Base-by-base conservation (phyloP, 2,888 invertebrate genomes). In the Pycnomerus fuliginosus region DNA sequence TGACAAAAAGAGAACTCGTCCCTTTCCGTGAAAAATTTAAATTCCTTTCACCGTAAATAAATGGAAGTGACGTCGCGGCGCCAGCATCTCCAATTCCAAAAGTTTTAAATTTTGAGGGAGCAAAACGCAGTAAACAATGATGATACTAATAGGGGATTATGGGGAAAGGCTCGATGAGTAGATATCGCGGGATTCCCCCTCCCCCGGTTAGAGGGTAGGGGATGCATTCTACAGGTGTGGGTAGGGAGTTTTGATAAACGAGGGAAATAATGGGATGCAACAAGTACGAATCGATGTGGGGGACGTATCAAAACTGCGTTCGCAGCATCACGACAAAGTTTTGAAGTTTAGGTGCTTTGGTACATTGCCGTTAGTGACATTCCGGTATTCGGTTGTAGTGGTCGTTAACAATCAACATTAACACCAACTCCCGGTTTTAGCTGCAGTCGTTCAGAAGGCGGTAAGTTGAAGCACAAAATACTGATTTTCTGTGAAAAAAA, bases 361-460 rank as follows among this genome's bases (percentile, higher is more conserved):
- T 38, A 42, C 42, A 41, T 42, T 42, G 25, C 32, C 30, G 44
- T 41, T 52, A 56, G 56, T 56, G 47, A 44, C 48, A 46, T 41
- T 46, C 48, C 44, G 53, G 39, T 47, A 43, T 41, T 50, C 50
- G 37, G 16, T 46, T 37, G 52, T 32, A 45, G 41, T 44, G 52
- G 52, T 46, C 46, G 42, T 5, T n/a, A 11, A 20, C 20, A 7
- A 20, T 20, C 8, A n/a, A n/a, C n/a, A n/a, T n/a, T n/a, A n/a
- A n/a, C n/a, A n/a, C n/a, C n/a, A n/a, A n/a, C n/a, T n/a, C n/a
- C n/a, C n/a, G n/a, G n/a, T n/a, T n/a, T n/a, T n/a, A n/a, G n/a
- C n/a, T n/a, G n/a, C n/a, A n/a, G n/a, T n/a, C n/a, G n/a, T n/a
- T n/a, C n/a, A n/a, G n/a, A n/a, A n/a, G n/a, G n/a, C n/a, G n/a